Base-by-base conservation (phyloP, 2,113 vertebrate species). In the Sterna hirundo region DNA sequence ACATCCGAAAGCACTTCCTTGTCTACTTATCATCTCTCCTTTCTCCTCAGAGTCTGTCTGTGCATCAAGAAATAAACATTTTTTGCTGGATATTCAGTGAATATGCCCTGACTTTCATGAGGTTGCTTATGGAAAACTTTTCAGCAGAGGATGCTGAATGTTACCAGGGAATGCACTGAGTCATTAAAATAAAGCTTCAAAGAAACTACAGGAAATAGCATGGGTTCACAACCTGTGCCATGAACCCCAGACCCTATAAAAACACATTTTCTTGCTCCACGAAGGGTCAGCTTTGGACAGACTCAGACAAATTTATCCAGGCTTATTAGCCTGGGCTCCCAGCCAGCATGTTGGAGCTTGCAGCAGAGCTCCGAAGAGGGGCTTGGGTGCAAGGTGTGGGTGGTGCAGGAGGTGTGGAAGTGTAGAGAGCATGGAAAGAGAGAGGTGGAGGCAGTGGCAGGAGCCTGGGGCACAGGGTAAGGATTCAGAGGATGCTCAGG, bases 171-270 rank as follows among this genome's bases (percentile, higher is more conserved):
- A 85, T 21, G 17, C 27, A 74, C 10, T 57, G n/a, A 85, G 40
- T 62, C 44, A 88, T 93, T 94, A 88, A 93, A 84, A 87, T 79
- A 71, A 79, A 87, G 49, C 65, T 91, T 34, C 77, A 91, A 85
- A 87, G 74, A 93, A 87, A 57, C 74, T 49, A 36, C 57, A 83
- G 44, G 30, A 91, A 91, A 85, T 71, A 89, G 40, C 81, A 52
- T 1, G 3, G n/a, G 72, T 91, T 93, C 61, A 69, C 57, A 90
- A 93, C 52, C 69, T 57, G 16, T 61, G 27, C 70, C 36, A 40
- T 65, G 66, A 95, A 93, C 78, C 15, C 8, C 46, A 92, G 88
- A 69, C 60, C 26, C 20, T 29, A 84, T 30, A 68, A 6, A 75
- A 79, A 47, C 81, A 84, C 5, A 52, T 76, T 91, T 93, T 79